Percentiles rank a stretch among this genome's conserved stretches.
Conservation (phyloP, 1,140 invertebrate species). For the Hyles euphorbiae region DNA sequence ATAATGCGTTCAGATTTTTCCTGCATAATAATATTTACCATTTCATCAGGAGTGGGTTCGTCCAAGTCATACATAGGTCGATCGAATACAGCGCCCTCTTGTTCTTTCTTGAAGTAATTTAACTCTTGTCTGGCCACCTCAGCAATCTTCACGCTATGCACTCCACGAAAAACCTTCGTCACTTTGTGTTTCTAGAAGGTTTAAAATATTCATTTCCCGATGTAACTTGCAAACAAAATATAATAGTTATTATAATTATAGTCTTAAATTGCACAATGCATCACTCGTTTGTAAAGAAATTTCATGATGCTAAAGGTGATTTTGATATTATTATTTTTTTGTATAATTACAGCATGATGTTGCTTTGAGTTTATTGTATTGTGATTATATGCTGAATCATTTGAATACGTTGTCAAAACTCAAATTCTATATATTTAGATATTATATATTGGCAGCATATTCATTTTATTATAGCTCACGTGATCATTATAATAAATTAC, state of each 20-base stretch:
- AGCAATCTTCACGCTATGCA: constrained; percentile 45
- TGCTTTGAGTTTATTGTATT: no score
- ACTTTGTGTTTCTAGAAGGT: constrained; percentile 44
- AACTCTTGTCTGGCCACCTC: constrained; percentile 44
- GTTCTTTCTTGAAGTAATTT: constrained; percentile 22
- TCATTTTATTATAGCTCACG: no score
- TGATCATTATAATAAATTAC: neutral
- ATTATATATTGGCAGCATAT: no score
- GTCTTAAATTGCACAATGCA: no score
- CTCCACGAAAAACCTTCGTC: constrained; percentile 49
- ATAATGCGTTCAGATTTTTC: neutral
- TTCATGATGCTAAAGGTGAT: no score
- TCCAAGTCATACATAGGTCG: constrained; percentile 39
- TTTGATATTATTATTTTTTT: no score
- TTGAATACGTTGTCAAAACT: no score
- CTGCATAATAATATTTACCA: constrained; percentile 20
- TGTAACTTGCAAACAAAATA: neutral
- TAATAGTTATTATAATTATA: no score
- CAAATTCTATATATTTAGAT: no score
- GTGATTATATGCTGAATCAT: no score
- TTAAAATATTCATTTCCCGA: neutral
- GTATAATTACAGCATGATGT: no score
- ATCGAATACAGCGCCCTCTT: constrained; percentile 23
- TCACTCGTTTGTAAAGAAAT: no score
- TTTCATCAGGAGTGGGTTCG: constrained; percentile 49